These are phyloP conservation scores for Sphenodon punctatus DNA, from an alignment of 2,797 vertebrate species.

Conservation along the genomic window DNA sequence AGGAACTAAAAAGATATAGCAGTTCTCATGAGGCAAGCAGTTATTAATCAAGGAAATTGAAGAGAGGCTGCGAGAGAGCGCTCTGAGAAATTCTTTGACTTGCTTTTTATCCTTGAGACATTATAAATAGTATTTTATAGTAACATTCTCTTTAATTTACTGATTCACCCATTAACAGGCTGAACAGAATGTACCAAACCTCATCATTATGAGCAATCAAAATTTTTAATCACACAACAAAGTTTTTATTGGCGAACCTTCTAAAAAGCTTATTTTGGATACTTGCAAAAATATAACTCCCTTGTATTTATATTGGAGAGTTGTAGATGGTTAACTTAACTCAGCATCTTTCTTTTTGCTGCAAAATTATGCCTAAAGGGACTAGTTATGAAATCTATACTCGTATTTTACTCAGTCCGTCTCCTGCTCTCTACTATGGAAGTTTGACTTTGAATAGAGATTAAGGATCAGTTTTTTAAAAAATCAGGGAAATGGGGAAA, in stretches of 20 bases:
- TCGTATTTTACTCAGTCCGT: not conserved
- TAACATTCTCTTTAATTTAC: constrained; percentile 32
- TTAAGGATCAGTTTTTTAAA: too few relatives aligned
- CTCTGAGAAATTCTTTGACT: not conserved
- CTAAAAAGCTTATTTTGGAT: constrained; percentile 5
- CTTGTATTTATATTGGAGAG: not conserved
- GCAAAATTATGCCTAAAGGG: not conserved
- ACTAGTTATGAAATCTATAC: not conserved
- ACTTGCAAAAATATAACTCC: not conserved
- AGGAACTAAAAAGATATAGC: not conserved
- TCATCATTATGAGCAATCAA: constrained; percentile 20
- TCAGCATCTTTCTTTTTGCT: not conserved
- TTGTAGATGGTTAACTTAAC: not conserved
- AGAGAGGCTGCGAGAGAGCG: not conserved
- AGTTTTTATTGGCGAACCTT: constrained; percentile 15
- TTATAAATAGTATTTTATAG: not conserved
- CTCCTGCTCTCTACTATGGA: not conserved
- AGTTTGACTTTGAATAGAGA: not conserved
- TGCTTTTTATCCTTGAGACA: constrained; percentile 11
- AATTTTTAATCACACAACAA: not conserved
- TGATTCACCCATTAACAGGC: not conserved
- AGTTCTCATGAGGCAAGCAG: constrained; percentile 33
- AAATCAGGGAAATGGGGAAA: too few relatives aligned
- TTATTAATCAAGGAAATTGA: not conserved
- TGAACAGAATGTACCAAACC: not conserved